Evolutionary conservation across 2,113 vertebrate species (phyloP).

Genomic region (Seriola dumerili): DNA sequence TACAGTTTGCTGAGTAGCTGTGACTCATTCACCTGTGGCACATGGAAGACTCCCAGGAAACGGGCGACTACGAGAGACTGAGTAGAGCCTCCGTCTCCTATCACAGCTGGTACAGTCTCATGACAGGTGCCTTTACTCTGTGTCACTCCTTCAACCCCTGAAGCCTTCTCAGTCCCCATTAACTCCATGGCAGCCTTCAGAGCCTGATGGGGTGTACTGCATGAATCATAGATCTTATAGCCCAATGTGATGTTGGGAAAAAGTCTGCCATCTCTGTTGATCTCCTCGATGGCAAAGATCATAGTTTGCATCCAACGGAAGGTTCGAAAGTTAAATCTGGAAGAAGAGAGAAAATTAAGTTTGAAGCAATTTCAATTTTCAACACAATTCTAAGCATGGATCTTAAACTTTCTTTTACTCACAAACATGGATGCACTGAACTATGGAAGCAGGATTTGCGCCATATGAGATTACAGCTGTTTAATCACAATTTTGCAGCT

Average conservation of each 20-base stretch:
- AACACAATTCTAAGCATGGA: neutral
- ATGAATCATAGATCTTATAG: conserved; percentile 86
- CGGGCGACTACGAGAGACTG: conserved; percentile 85
- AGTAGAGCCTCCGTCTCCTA: conserved; percentile 87
- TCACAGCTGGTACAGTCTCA: conserved; percentile 77
- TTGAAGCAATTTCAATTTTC: neutral
- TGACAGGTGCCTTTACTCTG: conserved; percentile 48
- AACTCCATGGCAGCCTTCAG: conserved; percentile 82
- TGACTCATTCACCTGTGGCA: conserved; percentile 82
- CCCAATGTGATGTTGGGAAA: conserved; percentile 85
- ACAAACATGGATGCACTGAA: neutral
- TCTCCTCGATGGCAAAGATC: conserved; percentile 87
- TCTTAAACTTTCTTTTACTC: neutral
- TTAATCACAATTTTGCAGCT: neutral
- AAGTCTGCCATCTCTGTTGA: conserved; percentile 79
- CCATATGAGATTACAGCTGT: neutral
- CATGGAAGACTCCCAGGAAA: conserved; percentile 82
- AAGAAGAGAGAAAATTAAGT: neutral
- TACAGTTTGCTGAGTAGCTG: neutral
- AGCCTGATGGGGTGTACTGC: conserved; percentile 81
- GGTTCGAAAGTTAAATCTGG: conserved; percentile 84
- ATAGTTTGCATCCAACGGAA: conserved; percentile 88
- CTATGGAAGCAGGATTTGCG: neutral
- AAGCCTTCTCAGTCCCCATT: conserved; percentile 62
- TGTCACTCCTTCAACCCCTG: conserved; percentile 1